These are phyloP conservation scores for Calypte anna DNA, from an alignment of 2,113 vertebrate species.

Conservation along the genomic window DNA sequence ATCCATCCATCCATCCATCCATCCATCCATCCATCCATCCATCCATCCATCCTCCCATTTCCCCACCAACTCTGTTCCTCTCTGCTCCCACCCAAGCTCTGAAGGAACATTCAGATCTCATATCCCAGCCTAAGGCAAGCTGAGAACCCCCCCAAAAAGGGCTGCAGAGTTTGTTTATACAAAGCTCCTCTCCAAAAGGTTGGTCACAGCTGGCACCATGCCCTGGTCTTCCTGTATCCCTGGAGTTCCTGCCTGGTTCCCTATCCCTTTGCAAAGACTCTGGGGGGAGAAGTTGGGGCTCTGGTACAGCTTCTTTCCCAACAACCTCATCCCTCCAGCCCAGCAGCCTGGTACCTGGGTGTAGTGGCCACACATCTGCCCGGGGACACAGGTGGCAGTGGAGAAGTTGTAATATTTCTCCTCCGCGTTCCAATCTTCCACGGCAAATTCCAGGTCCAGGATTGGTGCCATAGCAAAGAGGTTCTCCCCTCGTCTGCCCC, in stretches of 20 bases:
- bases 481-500: slow-evolving; percentile 77
- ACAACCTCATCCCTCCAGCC: neutral
- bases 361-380: slow-evolving; percentile 81
- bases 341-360: slow-evolving; percentile 73
- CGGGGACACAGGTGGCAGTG: slow-evolving; percentile 19
- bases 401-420: slow-evolving; percentile 75
- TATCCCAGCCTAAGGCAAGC: neutral
- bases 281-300: neutral
- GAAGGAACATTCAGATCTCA: neutral
- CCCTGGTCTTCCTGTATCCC: accelerated
- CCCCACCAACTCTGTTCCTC: neutral
- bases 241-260: neutral
- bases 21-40: neutral
- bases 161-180: no score
- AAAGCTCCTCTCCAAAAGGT: neutral
- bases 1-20: neutral
- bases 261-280: neutral
- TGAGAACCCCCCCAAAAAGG: neutral
- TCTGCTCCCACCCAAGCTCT: neutral
- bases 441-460: slow-evolving; percentile 66
- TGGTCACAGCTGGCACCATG: neutral
- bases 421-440: slow-evolving; percentile 76
- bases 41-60: neutral
- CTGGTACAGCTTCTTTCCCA: neutral
- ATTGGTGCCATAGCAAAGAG: slow-evolving; percentile 76